A percentile compares a stretch with the other conserved stretches of the same genome.
These are phyloP conservation scores for Macquaria ambigua DNA, from an alignment of 2,113 vertebrate species.

Conservation along the genomic window DNA sequence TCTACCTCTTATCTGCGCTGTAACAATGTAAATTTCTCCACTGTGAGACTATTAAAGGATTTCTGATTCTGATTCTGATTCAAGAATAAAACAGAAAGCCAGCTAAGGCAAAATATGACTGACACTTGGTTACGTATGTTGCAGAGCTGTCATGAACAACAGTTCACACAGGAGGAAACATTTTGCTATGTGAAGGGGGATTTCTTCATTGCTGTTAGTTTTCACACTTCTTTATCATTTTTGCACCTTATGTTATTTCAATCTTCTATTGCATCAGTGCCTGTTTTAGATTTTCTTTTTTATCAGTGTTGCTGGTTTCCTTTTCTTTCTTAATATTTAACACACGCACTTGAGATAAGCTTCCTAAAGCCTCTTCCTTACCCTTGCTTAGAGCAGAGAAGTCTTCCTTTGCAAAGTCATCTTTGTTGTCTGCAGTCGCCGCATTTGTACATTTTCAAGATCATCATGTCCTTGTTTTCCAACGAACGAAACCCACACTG, in stretches of 20 bases:
- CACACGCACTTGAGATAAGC: neutral
- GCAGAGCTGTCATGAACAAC: conserved; percentile 20
- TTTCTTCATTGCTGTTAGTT: conserved; percentile 13
- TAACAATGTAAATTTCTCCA: too few species aligned
- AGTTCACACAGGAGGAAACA: conserved; percentile 8
- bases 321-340: neutral
- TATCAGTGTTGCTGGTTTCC: neutral
- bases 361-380: conserved; percentile 5
- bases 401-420: neutral
- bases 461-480: conserved; percentile 8
- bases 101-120: neutral
- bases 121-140: conserved; percentile 10
- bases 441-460: conserved; percentile 1
- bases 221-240: conserved; percentile 1
- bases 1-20: too few species aligned
- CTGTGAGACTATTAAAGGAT: too few species aligned
- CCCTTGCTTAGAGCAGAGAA: neutral
- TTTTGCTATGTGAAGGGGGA: neutral
- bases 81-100: neutral
- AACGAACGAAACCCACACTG: neutral
- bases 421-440: neutral
- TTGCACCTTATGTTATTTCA: conserved; percentile 9
- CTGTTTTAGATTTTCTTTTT: conserved; percentile 9
- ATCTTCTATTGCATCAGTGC: conserved; percentile 13
- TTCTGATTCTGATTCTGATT: too few species aligned